phyloP scores from a whole-genome alignment of 1,140 invertebrate genomes.

The Heliconius nattereri region DNA sequence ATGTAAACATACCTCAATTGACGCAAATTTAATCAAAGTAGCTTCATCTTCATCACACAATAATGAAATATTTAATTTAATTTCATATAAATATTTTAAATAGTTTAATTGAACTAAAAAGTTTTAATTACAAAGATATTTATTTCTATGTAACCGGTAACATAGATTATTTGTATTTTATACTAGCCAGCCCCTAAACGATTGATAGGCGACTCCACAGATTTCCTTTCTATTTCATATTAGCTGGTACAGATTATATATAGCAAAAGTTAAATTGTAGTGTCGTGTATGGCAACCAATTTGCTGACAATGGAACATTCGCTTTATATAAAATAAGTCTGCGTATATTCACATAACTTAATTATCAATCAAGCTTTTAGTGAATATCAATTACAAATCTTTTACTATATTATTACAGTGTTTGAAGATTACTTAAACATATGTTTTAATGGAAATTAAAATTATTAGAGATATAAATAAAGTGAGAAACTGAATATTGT shows the following conservation, averaged over 20 bases:
- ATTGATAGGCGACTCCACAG: conserved; percentile 24
- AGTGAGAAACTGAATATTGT: neutral
- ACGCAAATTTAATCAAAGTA: conserved; percentile 16
- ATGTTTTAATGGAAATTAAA: neutral
- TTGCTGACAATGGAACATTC: neutral
- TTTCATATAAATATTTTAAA: neutral
- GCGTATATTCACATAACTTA: neutral
- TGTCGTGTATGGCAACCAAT: conserved; percentile 1
- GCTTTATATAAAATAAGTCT: neutral
- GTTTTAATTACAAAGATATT: neutral
- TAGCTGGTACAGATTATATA: neutral
- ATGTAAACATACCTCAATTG: conserved; percentile 32
- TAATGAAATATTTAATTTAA: neutral
- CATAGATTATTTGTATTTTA: conserved; percentile 11
- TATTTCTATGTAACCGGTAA: conserved; percentile 7
- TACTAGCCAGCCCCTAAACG: neutral
- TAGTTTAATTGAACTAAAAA: neutral
- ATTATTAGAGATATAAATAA: neutral
- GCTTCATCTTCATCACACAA: neutral
- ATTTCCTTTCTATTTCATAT: neutral
- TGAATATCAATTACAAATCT: no score
- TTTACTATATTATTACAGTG: no score
- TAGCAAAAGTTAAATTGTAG: neutral
- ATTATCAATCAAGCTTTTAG: no score
- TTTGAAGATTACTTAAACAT: no score